Percentiles rank a stretch among this genome's conserved stretches.
Conservation (phyloP, 2,797 vertebrate genomes). For the Kryptolebias ocellatus region DNA sequence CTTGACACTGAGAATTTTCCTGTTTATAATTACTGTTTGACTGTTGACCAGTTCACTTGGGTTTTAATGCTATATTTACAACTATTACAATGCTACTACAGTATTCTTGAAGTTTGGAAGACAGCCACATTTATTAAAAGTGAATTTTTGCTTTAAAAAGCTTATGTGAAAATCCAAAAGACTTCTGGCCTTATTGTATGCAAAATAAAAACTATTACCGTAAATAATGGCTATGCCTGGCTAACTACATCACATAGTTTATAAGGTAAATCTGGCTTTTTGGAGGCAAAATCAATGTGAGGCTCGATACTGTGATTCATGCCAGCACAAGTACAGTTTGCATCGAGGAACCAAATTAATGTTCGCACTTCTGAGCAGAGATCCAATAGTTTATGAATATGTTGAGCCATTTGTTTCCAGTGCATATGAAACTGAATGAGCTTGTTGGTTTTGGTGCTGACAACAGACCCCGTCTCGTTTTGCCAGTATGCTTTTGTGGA, state of each 20-base stretch:
- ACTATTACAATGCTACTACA: not conserved
- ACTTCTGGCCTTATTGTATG: not conserved
- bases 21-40: too few species aligned
- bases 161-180: not conserved
- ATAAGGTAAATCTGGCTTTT: slow-evolving; percentile 14
- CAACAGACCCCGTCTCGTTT: slow-evolving; percentile 42
- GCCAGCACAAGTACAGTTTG: not conserved
- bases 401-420: slow-evolving; percentile 44
- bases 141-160: not conserved
- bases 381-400: slow-evolving; percentile 32
- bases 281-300: slow-evolving; percentile 13
- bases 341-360: slow-evolving; percentile 5
- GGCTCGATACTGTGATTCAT: slow-evolving; percentile 24
- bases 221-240: not conserved
- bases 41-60: too few species aligned
- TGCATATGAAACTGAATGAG: slow-evolving; percentile 42
- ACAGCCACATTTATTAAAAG: not conserved
- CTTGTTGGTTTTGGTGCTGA: slow-evolving; percentile 37
- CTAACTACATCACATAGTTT: slow-evolving; percentile 4
- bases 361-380: slow-evolving; percentile 11
- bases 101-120: not conserved
- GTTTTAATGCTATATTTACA: too few species aligned
- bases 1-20: too few species aligned
- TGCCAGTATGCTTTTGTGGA: slow-evolving; percentile 57
- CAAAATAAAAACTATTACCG: not conserved